Evolutionary conservation across 1,140 invertebrate species (phyloP).

Genomic region (Ditylenchus dipsaci): DNA sequence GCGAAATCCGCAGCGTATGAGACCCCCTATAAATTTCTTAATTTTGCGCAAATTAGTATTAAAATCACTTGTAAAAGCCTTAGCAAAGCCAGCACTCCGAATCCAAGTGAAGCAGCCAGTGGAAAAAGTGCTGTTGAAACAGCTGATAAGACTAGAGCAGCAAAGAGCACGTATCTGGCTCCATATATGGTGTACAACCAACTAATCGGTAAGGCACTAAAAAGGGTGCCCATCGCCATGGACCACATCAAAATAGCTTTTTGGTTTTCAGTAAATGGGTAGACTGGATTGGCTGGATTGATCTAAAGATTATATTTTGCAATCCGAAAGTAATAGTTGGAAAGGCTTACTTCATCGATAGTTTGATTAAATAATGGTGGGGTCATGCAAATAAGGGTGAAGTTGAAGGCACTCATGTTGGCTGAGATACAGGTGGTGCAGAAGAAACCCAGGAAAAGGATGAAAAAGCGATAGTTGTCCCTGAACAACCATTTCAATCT

Average conservation of each 20-base stretch:
- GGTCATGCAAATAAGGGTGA: slow-evolving; percentile 33
- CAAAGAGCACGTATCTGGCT: slow-evolving; percentile 39
- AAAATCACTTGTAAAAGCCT: slow-evolving; percentile 30
- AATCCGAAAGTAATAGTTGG: neutral
- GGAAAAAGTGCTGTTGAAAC: slow-evolving; percentile 35
- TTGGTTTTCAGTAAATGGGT: neutral
- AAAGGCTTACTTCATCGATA: neutral
- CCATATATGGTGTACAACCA: slow-evolving; percentile 32
- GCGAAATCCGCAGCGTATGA: slow-evolving; percentile 33
- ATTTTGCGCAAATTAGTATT: neutral
- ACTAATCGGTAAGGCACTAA: slow-evolving; percentile 36
- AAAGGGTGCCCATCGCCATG: slow-evolving; percentile 21
- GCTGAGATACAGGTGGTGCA: slow-evolving; percentile 40
- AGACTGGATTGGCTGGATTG: neutral
- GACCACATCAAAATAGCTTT: slow-evolving; percentile 16
- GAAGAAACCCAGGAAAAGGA: slow-evolving; percentile 29
- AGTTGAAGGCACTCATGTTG: slow-evolving; percentile 41
- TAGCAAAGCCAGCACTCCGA: slow-evolving; percentile 19
- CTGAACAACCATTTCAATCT: neutral
- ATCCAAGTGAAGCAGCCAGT: slow-evolving; percentile 10
- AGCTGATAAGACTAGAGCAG: slow-evolving; percentile 32
- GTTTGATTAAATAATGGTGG: neutral
- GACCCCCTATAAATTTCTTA: neutral
- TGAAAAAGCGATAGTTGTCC: slow-evolving; percentile 35
- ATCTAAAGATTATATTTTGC: neutral